phyloP scores from a whole-genome alignment of 2,797 vertebrate genomes.

The Hephaestus fuliginosus region DNA sequence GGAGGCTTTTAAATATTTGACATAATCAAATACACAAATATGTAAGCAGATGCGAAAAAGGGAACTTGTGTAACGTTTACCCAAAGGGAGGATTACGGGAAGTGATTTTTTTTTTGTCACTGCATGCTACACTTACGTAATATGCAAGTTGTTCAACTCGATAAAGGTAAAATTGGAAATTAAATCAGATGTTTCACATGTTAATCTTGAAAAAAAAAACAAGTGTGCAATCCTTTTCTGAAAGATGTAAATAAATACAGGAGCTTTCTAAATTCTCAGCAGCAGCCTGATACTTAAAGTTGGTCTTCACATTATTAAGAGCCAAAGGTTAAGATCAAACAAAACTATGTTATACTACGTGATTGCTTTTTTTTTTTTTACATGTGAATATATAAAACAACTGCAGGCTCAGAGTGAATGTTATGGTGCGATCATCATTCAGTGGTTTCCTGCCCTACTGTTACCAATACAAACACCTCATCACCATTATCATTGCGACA shows the following conservation, averaged over 20 bases:
- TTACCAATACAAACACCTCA: conserved; percentile 54
- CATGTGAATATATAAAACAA: conserved; percentile 5
- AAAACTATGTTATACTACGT: background rate
- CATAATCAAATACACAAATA: background rate
- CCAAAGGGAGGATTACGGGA: conserved; percentile 37
- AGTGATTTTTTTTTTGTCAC: conserved; percentile 53
- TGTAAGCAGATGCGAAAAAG: conserved; percentile 19
- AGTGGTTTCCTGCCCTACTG: conserved; percentile 32
- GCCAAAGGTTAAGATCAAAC: background rate
- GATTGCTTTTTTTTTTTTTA: background rate
- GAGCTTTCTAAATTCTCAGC: conserved; percentile 30
- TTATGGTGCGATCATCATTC: conserved; percentile 10
- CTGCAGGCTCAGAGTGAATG: background rate
- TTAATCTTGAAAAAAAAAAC: background rate
- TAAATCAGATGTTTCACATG: conserved; percentile 26
- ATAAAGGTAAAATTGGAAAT: conserved; percentile 44
- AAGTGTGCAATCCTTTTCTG: conserved; percentile 15
- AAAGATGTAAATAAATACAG: conserved; percentile 27
- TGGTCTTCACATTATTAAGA: conserved; percentile 15
- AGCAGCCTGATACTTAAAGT: conserved; percentile 21
- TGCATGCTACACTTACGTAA: conserved; percentile 42
- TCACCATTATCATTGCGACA: conserved; percentile 56
- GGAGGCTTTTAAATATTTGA: background rate
- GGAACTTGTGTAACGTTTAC: conserved; percentile 28
- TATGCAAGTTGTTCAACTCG: conserved; percentile 32